phyloP scores from a whole-genome alignment of 1,140 invertebrate genomes.

The Pseudomyrmex gracilis region DNA sequence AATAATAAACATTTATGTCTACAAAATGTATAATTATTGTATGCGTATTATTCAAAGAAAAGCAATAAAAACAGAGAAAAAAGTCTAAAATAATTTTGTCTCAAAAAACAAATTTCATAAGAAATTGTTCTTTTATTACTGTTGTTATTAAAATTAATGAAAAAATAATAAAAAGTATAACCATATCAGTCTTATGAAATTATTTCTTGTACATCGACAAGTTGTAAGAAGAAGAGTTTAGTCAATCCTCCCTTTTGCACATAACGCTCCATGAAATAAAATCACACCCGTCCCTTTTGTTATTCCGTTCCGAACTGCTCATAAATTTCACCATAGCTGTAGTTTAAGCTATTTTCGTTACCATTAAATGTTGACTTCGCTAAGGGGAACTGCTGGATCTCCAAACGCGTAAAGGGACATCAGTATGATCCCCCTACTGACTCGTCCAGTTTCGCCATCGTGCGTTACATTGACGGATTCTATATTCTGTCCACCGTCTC shows the following conservation, averaged over 20 bases:
- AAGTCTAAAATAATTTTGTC: no score
- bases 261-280: constrained; percentile 59
- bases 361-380: constrained; percentile 30
- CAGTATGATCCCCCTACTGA: constrained; percentile 31
- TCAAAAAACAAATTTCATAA: no score
- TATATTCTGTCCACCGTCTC: constrained; percentile 61
- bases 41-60: no score
- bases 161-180: neutral
- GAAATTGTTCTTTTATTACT: no score
- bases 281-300: constrained; percentile 52
- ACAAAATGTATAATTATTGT: no score
- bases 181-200: neutral
- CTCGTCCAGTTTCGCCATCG: constrained; percentile 46
- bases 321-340: constrained; percentile 48
- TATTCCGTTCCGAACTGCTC: constrained; percentile 39
- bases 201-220: neutral
- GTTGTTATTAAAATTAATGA: neutral
- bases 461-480: constrained; percentile 49
- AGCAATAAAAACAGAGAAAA: no score
- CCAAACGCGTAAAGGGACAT: constrained; percentile 24
- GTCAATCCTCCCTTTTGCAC: neutral
- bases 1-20: neutral
- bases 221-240: constrained; percentile 22
- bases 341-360: constrained; percentile 59
- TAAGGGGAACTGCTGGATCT: constrained; percentile 32